Evolutionary conservation across 2,113 vertebrate genomes (phyloP), one percentile per base, ranked within the genome.

Genomic region (Parus major): DNA sequence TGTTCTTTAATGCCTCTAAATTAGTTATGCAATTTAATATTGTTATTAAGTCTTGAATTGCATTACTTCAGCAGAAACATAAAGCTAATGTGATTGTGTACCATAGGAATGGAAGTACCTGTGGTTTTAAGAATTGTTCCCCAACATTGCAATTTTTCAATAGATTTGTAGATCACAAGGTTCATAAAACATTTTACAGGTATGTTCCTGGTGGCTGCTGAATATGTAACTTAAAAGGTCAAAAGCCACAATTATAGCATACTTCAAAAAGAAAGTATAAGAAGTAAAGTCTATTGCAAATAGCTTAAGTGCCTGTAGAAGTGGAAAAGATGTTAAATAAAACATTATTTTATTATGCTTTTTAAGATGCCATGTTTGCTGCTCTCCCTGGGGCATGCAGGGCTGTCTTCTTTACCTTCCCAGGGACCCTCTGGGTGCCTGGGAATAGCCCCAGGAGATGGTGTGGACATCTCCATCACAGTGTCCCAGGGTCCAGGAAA

Each of bases 401-500:
- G 16, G 44, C 5, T 5, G 0, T 46, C 12, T 64, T 27, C 11
- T 10, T 52, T 24, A 9, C 15, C 17, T 73, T 78, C 33, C 17
- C 7, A 12, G 46, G 25, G 15, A 36, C 3, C 12, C 17, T 52
- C 28, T 4, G 3, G 5, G 5, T 10, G 7, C 19, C 28, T 28
- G 55, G 46, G 24, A 77, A 5, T 16, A 72, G 15, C 11, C 9
- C 2, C 50, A 29, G 29, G 46, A 66, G 46, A 25, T 33, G 36
- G 15, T 0, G 0, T 2, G 1, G 1, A 2, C 0, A 1, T 25
- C 27, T 36, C 31, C 1, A 1, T 46, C 1, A 1, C 44, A 21
- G 41, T 13, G 21, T 66, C 15, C 35, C 33, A 23, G 17, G 16
- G 29, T 78, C 17, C 2, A 49, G 59, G 61, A 12, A 82, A 65